Evolutionary conservation across 2,797 vertebrate species (phyloP).

Genomic region (Bovichtus variegatus): DNA sequence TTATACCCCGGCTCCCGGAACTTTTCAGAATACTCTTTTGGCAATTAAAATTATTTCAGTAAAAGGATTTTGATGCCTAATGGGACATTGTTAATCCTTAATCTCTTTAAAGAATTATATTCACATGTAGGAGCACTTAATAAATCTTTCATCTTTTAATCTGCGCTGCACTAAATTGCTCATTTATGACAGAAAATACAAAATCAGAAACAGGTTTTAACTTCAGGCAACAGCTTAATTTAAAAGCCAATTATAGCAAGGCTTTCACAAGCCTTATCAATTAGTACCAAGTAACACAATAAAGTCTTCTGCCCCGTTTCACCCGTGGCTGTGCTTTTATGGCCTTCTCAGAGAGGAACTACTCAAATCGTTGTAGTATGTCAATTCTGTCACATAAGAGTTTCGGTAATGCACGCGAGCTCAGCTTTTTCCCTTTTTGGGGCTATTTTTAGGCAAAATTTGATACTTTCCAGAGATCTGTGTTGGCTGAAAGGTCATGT

Average conservation of each 20-base stretch:
- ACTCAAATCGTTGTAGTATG: neutral
- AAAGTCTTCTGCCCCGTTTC: neutral
- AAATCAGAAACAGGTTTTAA: conserved; percentile 1
- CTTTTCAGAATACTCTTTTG: conserved; percentile 33
- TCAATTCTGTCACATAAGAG: conserved; percentile 7
- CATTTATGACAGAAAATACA: conserved; percentile 1
- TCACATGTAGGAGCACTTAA: neutral
- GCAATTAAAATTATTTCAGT: conserved; percentile 38
- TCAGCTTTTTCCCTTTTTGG: conserved; percentile 38
- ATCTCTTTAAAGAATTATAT: conserved; percentile 43
- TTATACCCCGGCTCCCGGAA: conserved; percentile 4
- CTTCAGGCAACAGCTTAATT: conserved; percentile 5
- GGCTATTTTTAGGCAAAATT: conserved; percentile 48
- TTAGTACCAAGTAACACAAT: neutral
- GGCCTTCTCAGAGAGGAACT: neutral
- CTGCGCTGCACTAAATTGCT: neutral
- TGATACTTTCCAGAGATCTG: conserved; percentile 34
- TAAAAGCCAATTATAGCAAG: neutral
- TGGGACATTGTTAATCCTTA: conserved; percentile 45
- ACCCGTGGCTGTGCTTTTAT: neutral
- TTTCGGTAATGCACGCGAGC: conserved; percentile 18
- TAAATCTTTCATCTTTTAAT: conserved; percentile 31
- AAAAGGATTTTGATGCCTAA: conserved; percentile 47
- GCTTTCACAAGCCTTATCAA: neutral
- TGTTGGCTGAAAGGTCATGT: conserved; percentile 24